A percentile compares a stretch with the other conserved stretches of the same genome.
phyloP scores from a whole-genome alignment of 2,797 vertebrate species.

The Scomberomorus guttatus region DNA sequence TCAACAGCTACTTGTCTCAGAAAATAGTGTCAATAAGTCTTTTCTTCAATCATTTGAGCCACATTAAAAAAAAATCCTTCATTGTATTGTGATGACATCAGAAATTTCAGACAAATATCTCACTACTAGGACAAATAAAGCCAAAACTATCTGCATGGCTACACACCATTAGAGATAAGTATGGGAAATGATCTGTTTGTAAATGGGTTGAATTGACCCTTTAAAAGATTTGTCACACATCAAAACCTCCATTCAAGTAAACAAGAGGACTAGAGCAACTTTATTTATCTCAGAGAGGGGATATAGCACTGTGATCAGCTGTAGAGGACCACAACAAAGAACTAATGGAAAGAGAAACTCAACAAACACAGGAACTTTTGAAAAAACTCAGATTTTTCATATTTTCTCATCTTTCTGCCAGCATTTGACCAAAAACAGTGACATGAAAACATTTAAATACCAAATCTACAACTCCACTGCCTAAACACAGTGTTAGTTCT shows the following conservation, averaged over 20 bases:
- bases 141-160: too few relatives aligned
- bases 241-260: too few relatives aligned
- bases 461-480: background rate
- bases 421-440: slow-evolving; percentile 15
- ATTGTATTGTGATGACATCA: too few relatives aligned
- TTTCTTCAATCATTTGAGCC: too few relatives aligned
- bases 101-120: too few relatives aligned
- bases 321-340: background rate
- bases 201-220: too few relatives aligned
- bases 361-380: background rate
- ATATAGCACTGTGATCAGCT: slow-evolving; percentile 1
- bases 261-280: background rate
- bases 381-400: background rate
- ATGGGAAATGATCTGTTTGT: too few relatives aligned
- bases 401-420: background rate
- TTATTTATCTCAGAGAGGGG: slow-evolving; percentile 1
- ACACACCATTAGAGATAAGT: too few relatives aligned
- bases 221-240: background rate
- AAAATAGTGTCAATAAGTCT: too few relatives aligned
- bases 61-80: too few relatives aligned
- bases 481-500: slow-evolving; percentile 21
- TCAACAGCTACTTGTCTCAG: too few relatives aligned
- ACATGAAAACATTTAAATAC: background rate
- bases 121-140: too few relatives aligned
- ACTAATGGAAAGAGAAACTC: background rate